Percentiles rank a stretch among this genome's conserved stretches.
These are phyloP conservation scores for Andrena marginata DNA, from an alignment of 2,888 invertebrate species.

Conservation along the genomic window DNA sequence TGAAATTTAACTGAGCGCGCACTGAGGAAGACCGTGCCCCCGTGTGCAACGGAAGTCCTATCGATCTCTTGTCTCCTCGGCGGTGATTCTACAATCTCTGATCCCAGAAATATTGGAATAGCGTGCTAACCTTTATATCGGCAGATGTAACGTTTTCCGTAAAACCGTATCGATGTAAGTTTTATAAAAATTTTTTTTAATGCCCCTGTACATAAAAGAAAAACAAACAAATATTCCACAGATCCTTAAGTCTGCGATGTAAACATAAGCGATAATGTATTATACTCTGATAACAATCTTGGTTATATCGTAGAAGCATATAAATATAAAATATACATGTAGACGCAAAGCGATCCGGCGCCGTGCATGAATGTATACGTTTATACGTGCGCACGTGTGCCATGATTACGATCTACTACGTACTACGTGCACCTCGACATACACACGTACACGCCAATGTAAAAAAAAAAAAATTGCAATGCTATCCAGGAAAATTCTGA, in stretches of 20 bases:
- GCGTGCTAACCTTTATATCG: constrained; percentile 15
- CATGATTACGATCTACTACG: neutral
- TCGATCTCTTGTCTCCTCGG: constrained; percentile 24
- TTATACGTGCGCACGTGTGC: constrained; percentile 1
- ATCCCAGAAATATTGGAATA: constrained; percentile 50
- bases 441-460: constrained; percentile 26
- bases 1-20: neutral
- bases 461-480: constrained; percentile 6
- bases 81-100: constrained; percentile 62
- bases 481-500: neutral
- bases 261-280: constrained; percentile 84
- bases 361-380: constrained; percentile 50
- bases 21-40: too few relatives aligned
- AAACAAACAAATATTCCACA: constrained; percentile 81
- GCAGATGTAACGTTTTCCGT: constrained; percentile 66
- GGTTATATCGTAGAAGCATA: constrained; percentile 79
- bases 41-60: neutral
- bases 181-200: constrained; percentile 65
- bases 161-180: constrained; percentile 66
- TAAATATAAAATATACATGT: constrained; percentile 66
- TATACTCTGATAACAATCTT: constrained; percentile 82
- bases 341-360: constrained; percentile 42
- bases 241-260: constrained; percentile 80
- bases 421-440: constrained; percentile 25
- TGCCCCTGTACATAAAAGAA: constrained; percentile 82